Conservation (phyloP, 2,113 vertebrate species). For the Syngnathus scovelli region DNA sequence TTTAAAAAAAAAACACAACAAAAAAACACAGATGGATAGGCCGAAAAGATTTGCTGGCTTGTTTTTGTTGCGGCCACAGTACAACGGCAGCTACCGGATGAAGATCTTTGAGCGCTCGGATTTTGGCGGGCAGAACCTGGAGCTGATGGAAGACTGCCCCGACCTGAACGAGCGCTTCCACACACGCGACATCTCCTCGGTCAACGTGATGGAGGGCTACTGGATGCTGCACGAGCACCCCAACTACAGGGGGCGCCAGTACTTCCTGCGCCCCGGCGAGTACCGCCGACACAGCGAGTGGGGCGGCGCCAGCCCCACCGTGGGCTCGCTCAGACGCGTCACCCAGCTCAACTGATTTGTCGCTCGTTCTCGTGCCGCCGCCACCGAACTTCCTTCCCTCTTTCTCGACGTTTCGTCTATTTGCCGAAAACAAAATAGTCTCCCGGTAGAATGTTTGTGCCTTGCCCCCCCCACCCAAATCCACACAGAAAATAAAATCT, state of each 20-base stretch:
- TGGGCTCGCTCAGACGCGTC: constrained; percentile 66
- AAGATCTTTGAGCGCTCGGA: constrained; percentile 67
- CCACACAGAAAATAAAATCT: constrained; percentile 60
- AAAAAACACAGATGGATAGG: no score
- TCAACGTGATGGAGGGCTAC: constrained; percentile 66
- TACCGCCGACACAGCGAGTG: constrained; percentile 64
- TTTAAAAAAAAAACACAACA: no score
- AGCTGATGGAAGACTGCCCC: constrained; percentile 66
- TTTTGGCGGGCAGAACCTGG: constrained; percentile 63
- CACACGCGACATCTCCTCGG: constrained; percentile 64
- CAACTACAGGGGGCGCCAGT: constrained; percentile 67
- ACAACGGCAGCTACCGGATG: constrained; percentile 65
- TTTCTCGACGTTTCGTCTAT: constrained; percentile 18
- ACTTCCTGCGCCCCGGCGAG: constrained; percentile 66
- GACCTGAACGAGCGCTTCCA: constrained; percentile 64
- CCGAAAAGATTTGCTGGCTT: background rate
- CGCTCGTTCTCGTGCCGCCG: constrained; percentile 25
- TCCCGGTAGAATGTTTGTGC: constrained; percentile 31
- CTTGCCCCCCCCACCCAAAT: constrained; percentile 38
- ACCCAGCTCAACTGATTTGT: constrained; percentile 63
- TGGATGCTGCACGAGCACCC: constrained; percentile 68
- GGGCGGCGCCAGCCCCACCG: constrained; percentile 57
- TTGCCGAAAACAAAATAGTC: constrained; percentile 14
- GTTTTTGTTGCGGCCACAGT: constrained; percentile 30
- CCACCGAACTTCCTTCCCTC: background rate